phyloP scores from a whole-genome alignment of 2,888 invertebrate genomes.

The Xestia c-nigrum region DNA sequence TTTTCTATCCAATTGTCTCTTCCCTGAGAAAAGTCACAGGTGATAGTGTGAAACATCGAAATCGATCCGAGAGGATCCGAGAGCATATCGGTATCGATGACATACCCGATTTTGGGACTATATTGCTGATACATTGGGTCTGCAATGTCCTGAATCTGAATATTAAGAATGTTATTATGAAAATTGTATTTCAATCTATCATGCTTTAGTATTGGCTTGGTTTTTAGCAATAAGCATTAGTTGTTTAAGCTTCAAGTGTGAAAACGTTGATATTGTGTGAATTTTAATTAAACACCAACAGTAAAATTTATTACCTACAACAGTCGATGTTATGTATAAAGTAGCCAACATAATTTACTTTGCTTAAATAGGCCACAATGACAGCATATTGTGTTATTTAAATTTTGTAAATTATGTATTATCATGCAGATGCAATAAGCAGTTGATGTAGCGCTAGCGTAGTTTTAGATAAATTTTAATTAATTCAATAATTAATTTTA shows the following conservation, averaged over 20 bases:
- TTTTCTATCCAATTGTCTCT: conserved; percentile 71
- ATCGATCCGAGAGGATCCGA: conserved; percentile 65
- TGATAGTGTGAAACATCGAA: conserved; percentile 69
- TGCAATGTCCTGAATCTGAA: conserved; percentile 86
- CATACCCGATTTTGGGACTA: conserved; percentile 86
- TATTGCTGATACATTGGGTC: conserved; percentile 78
- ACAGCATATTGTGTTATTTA: conserved; percentile 56
- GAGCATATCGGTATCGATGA: conserved; percentile 77
- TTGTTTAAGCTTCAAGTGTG: conserved; percentile 71
- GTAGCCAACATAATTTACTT: conserved; percentile 57
- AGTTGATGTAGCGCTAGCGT: conserved; percentile 48
- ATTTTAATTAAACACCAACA: conserved; percentile 40
- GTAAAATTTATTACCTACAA: conserved; percentile 45
- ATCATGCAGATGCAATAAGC: conserved; percentile 78
- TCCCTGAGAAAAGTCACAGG: conserved; percentile 78
- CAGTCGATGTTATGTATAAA: conserved; percentile 39
- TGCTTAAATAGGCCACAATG: conserved; percentile 64
- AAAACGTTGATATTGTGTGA: conserved; percentile 35
- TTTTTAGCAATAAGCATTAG: conserved; percentile 82
- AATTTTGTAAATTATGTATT: conserved; percentile 57
- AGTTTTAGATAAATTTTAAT: conserved; percentile 30
- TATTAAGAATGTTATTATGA: conserved; percentile 82
- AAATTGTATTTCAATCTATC: conserved; percentile 61
- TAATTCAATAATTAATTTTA: conserved; percentile 22
- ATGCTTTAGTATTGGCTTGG: conserved; percentile 78